Evolutionary conservation across 2,888 invertebrate species (phyloP).

Genomic region (Lumbricus terrestris): DNA sequence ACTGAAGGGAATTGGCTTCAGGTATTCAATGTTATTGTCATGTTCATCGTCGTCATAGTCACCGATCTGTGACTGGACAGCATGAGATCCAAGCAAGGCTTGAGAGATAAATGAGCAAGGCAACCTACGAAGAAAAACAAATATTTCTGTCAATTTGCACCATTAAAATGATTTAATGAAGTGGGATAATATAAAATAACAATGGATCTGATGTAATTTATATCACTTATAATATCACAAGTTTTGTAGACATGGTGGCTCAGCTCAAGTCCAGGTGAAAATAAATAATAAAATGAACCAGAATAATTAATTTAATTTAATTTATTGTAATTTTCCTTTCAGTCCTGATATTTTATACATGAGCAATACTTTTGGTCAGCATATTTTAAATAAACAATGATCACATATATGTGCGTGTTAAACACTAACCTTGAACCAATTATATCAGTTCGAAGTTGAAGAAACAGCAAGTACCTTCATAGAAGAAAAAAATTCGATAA

Average conservation of each 20-base stretch:
- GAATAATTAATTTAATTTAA: neutral
- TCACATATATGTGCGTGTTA: neutral
- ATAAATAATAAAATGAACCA: neutral
- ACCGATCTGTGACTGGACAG: slow-evolving; percentile 93
- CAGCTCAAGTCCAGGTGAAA: neutral
- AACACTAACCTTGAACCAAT: slow-evolving; percentile 14
- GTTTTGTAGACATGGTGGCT: neutral
- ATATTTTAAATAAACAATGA: no score
- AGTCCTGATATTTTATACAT: no score
- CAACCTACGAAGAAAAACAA: slow-evolving; percentile 68
- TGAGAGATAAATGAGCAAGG: slow-evolving; percentile 96
- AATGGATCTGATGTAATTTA: neutral
- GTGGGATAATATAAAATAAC: no score
- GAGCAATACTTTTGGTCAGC: no score
- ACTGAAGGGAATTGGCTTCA: slow-evolving; percentile 87
- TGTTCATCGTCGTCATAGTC: slow-evolving; percentile 76
- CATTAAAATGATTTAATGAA: neutral
- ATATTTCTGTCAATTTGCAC: slow-evolving; percentile 41
- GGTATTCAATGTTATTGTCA: slow-evolving; percentile 69
- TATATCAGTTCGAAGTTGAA: slow-evolving; percentile 24
- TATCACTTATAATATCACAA: neutral
- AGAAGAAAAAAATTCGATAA: neutral
- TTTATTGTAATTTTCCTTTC: neutral
- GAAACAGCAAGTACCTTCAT: slow-evolving; percentile 21
- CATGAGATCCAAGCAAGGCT: slow-evolving; percentile 84